phyloP scores from a whole-genome alignment of 1,140 invertebrate species.

The Eupeodes corollae region DNA sequence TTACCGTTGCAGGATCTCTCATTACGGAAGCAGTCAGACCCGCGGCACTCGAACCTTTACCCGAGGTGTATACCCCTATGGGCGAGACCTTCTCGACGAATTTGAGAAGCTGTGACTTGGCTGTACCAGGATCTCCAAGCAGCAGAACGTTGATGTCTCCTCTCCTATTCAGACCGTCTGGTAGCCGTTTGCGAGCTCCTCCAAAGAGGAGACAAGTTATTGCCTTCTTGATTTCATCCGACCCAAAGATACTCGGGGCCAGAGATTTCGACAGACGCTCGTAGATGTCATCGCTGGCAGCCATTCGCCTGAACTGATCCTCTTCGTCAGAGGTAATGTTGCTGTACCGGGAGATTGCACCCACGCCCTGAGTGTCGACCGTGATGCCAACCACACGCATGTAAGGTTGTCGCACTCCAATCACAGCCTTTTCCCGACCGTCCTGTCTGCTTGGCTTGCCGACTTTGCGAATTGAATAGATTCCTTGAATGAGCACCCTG shows the following conservation, averaged over 20 bases:
- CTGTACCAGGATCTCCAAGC: constrained; percentile 96
- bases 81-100: constrained; percentile 95
- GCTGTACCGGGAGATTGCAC: constrained; percentile 43
- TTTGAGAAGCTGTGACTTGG: constrained; percentile 95
- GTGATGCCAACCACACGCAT: constrained; percentile 87
- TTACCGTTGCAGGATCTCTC: constrained; percentile 81
- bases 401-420: constrained; percentile 89
- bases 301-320: constrained; percentile 78
- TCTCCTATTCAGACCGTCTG: constrained; percentile 87
- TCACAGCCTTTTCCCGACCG: constrained; percentile 71
- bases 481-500: constrained; percentile 82
- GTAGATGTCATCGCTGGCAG: constrained; percentile 75
- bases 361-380: constrained; percentile 70
- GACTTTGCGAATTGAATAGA: constrained; percentile 94
- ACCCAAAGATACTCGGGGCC: constrained; percentile 95
- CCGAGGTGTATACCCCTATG: constrained; percentile 95
- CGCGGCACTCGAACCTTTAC: constrained; percentile 97
- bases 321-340: constrained; percentile 76
- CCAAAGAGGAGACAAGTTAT: constrained; percentile 94
- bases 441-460: constrained; percentile 47
- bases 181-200: constrained; percentile 79
- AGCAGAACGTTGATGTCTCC: constrained; percentile 96
- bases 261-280: constrained; percentile 84
- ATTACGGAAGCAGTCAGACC: constrained; percentile 97
- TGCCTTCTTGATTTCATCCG: constrained; percentile 92